Percentiles rank a stretch among this genome's conserved stretches.
Conservation (phyloP, 2,888 invertebrate genomes). For the Spisula solida region DNA sequence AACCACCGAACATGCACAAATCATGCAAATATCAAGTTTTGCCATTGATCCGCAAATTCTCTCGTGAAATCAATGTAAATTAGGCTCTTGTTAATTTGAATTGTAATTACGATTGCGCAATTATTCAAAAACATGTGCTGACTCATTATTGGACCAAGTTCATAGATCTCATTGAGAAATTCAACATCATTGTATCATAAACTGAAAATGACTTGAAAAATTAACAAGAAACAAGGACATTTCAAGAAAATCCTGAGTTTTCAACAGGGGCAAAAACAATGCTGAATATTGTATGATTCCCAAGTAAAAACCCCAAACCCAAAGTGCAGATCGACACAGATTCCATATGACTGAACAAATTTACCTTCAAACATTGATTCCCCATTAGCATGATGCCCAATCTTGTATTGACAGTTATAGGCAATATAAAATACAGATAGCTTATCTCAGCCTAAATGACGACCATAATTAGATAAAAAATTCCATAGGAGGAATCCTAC, state of each 20-base stretch:
- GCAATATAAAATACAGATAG: constrained; percentile 1
- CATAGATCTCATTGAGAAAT: no score
- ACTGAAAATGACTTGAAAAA: background rate
- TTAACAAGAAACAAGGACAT: no score
- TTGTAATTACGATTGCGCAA: background rate
- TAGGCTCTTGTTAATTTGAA: background rate
- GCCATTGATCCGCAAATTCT: background rate
- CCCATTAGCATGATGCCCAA: background rate
- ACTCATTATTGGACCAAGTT: background rate
- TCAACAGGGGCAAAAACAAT: no score
- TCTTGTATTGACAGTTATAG: background rate
- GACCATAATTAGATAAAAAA: background rate
- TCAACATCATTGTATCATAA: background rate
- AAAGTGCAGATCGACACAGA: no score
- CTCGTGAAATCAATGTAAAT: background rate
- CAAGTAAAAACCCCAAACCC: no score
- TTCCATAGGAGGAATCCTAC: background rate
- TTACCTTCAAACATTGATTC: background rate
- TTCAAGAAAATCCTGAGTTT: no score
- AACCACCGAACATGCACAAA: background rate
- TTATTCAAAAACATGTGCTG: background rate
- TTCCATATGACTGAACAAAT: background rate
- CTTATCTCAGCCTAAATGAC: background rate
- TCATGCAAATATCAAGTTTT: background rate
- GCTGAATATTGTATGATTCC: no score